Evolutionary conservation across 2,888 invertebrate species (phyloP).

Genomic region (Rhyacophila evoluta): DNA sequence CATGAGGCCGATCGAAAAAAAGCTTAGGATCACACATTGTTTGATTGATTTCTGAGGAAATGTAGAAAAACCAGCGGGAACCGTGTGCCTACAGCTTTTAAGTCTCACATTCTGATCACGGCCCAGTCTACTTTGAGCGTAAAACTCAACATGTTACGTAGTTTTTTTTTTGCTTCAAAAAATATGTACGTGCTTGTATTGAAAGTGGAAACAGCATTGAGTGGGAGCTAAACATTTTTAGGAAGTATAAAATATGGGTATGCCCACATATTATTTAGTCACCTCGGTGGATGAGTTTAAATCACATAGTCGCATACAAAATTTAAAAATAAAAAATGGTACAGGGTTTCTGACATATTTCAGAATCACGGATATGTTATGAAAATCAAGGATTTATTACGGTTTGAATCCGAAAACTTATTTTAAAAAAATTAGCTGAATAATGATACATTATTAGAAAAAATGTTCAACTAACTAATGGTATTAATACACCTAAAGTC

Average conservation of each 20-base stretch:
- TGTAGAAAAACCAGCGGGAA: background rate
- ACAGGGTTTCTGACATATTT: too few relatives aligned
- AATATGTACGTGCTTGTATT: slow-evolving; percentile 51
- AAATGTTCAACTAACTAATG: too few relatives aligned
- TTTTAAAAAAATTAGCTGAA: too few relatives aligned
- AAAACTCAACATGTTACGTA: slow-evolving; percentile 51
- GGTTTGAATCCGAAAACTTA: too few relatives aligned
- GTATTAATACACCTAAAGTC: too few relatives aligned
- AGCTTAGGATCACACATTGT: background rate
- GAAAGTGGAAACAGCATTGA: slow-evolving; percentile 36
- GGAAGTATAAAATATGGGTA: background rate
- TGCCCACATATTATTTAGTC: too few relatives aligned
- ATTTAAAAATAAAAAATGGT: too few relatives aligned
- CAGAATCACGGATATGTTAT: too few relatives aligned
- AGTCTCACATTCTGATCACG: slow-evolving; percentile 52
- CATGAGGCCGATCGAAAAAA: background rate
- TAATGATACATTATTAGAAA: too few relatives aligned
- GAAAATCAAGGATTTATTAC: too few relatives aligned
- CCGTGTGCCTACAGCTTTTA: slow-evolving; percentile 6
- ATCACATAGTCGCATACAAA: too few relatives aligned
- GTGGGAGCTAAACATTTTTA: background rate
- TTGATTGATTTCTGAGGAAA: background rate
- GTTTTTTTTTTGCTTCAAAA: slow-evolving; percentile 43
- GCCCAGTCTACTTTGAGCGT: slow-evolving; percentile 40
- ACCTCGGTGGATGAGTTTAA: background rate